A percentile compares a stretch with the other conserved stretches of the same genome.
Evolutionary conservation across 2,888 invertebrate species (phyloP).

Genomic region (Anagyrus pseudococci): DNA sequence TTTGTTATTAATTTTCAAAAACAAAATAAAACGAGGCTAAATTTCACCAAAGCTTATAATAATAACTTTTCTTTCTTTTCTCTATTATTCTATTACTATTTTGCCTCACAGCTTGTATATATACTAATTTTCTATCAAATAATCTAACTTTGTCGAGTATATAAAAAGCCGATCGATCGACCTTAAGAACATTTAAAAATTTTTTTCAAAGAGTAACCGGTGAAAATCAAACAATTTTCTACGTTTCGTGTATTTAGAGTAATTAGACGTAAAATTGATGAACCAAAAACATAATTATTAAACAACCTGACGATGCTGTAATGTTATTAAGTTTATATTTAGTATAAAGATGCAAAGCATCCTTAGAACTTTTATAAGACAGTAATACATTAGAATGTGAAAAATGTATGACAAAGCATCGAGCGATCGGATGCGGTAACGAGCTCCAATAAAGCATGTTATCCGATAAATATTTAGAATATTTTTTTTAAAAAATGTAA

Average conservation of each 20-base stretch:
- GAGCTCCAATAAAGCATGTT: conserved; percentile 41
- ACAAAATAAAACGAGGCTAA: conserved; percentile 4
- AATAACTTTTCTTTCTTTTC: conserved; percentile 26
- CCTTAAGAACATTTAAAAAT: conserved; percentile 1
- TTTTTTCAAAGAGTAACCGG: background rate
- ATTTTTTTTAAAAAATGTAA: conserved; percentile 29
- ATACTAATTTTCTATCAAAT: conserved; percentile 31
- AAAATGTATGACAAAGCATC: conserved; percentile 36
- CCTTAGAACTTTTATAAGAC: conserved; percentile 39
- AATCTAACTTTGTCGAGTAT: background rate
- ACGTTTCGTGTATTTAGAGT: conserved; percentile 12
- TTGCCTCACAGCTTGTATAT: conserved; percentile 34
- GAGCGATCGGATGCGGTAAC: conserved; percentile 38
- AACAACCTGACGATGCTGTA: conserved; percentile 26
- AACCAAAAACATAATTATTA: conserved; percentile 5
- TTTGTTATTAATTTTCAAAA: conserved; percentile 7
- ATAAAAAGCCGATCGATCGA: conserved; percentile 20
- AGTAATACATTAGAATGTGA: conserved; percentile 26
- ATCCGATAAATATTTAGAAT: conserved; percentile 35
- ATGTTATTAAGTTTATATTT: conserved; percentile 33
- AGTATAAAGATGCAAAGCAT: conserved; percentile 32
- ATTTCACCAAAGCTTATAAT: conserved; percentile 25
- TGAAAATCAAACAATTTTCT: conserved; percentile 19
- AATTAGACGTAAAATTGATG: conserved; percentile 19
- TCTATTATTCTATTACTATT: conserved; percentile 26